phyloP scores from a whole-genome alignment of 2,113 vertebrate genomes.

The Opisthocomus hoazin region DNA sequence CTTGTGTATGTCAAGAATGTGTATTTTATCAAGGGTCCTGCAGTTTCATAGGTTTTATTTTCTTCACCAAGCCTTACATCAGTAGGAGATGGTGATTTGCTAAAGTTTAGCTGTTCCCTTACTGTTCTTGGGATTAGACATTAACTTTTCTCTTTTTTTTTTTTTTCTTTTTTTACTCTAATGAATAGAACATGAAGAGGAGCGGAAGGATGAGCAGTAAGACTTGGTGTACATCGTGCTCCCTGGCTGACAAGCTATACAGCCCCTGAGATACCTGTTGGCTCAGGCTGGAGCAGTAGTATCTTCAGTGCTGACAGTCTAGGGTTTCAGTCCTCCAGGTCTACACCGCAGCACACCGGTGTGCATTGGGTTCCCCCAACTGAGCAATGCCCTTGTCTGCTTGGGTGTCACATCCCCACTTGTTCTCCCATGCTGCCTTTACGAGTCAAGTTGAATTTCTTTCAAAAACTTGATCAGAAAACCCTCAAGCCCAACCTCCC shows the following conservation, averaged over 20 bases:
- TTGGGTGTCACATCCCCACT: not conserved
- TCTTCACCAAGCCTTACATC: not conserved
- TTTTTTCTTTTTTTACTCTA: not conserved
- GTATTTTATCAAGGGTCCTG: not conserved
- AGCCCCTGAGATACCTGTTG: not conserved
- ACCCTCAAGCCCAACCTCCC: not conserved
- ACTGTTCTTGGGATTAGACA: not conserved
- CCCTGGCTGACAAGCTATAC: not conserved
- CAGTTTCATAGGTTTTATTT: not conserved
- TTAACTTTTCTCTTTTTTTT: not conserved
- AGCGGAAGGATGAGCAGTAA: not conserved
- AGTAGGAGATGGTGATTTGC: not conserved
- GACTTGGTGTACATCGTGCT: not conserved
- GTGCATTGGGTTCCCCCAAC: not conserved
- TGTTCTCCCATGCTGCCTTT: not conserved
- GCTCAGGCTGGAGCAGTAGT: not conserved
- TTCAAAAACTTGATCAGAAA: not conserved
- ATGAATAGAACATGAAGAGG: not conserved
- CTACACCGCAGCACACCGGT: rapidly evolving
- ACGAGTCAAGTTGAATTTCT: not conserved
- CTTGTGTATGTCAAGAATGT: not conserved
- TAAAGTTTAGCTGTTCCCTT: not conserved
- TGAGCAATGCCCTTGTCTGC: not conserved
- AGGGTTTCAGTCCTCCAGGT: not conserved
- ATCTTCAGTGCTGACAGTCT: not conserved